These are phyloP conservation scores for Zaprionus gabonicus DNA, from an alignment of 1,140 invertebrate genomes.

Conservation along the genomic window DNA sequence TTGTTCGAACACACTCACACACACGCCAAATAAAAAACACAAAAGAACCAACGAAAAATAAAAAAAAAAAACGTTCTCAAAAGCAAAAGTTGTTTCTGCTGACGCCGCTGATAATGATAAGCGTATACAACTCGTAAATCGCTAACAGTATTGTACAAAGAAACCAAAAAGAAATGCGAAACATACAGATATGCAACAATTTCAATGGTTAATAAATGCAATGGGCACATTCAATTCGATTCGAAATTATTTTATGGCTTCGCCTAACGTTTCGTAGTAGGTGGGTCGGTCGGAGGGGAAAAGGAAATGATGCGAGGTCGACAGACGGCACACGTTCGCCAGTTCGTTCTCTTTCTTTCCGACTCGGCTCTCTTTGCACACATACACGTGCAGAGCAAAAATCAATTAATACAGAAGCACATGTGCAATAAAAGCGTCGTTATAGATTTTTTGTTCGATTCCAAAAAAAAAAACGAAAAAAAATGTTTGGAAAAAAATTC, in stretches of 20 bases:
- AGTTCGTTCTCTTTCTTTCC: constrained; percentile 17
- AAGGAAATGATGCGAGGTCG: constrained; percentile 40
- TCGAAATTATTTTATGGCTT: constrained; percentile 47
- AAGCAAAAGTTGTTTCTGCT: constrained; percentile 53
- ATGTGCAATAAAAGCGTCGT: constrained; percentile 54
- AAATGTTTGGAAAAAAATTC: constrained; percentile 23
- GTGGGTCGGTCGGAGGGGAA: constrained; percentile 21
- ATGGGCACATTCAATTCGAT: constrained; percentile 34
- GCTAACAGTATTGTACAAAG: constrained; percentile 19
- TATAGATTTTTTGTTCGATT: constrained; percentile 4
- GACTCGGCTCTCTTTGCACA: constrained; percentile 38
- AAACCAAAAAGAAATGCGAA: constrained; percentile 19
- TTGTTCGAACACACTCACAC: constrained; percentile 19
- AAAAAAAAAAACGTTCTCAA: constrained; percentile 36
- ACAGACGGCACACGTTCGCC: constrained; percentile 41
- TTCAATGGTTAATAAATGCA: constrained; percentile 37
- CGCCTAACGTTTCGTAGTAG: constrained; percentile 14
- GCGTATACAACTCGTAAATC: constrained; percentile 36
- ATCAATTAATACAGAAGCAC: constrained; percentile 71
- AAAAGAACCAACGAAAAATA: constrained; percentile 2
- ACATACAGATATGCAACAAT: constrained; percentile 3
- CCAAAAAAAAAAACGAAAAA: not conserved
- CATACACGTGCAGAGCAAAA: constrained; percentile 61
- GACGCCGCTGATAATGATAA: constrained; percentile 54
- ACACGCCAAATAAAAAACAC: not conserved